Conservation (phyloP, 2,113 vertebrate genomes). For the Paracanthobrama guichenoti region DNA sequence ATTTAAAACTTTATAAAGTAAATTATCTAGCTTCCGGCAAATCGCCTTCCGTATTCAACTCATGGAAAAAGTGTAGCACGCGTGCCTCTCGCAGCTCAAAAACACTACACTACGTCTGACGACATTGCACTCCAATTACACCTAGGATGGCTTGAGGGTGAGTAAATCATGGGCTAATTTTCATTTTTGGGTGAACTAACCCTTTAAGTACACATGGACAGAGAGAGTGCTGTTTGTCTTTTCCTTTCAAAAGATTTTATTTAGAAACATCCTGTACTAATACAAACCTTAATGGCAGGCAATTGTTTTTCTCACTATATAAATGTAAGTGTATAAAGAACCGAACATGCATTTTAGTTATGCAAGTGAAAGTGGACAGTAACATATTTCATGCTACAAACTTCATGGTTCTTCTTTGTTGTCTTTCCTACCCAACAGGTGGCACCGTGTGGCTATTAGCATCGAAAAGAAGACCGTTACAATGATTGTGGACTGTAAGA, state of each 20-base stretch:
- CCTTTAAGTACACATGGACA: neutral
- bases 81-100: too few relatives aligned
- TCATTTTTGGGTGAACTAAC: too few relatives aligned
- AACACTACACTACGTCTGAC: too few relatives aligned
- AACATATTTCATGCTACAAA: neutral
- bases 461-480: conserved; percentile 94
- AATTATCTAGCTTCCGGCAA: too few relatives aligned
- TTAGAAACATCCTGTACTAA: conserved; percentile 11
- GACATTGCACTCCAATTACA: too few relatives aligned
- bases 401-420: neutral
- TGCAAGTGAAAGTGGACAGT: neutral
- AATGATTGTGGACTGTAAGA: conserved; percentile 96
- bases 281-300: neutral
- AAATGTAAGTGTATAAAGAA: too few relatives aligned
- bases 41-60: too few relatives aligned
- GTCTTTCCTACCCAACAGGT: conserved; percentile 72
- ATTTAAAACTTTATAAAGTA: too few relatives aligned
- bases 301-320: neutral
- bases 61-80: too few relatives aligned
- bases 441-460: conserved; percentile 97
- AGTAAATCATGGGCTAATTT: too few relatives aligned
- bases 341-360: neutral
- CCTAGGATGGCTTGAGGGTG: too few relatives aligned
- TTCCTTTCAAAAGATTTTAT: neutral
- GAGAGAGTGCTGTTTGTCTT: neutral